Conservation (phyloP, 2,797 vertebrate genomes). For the Helicolenus hilgendorfi region DNA sequence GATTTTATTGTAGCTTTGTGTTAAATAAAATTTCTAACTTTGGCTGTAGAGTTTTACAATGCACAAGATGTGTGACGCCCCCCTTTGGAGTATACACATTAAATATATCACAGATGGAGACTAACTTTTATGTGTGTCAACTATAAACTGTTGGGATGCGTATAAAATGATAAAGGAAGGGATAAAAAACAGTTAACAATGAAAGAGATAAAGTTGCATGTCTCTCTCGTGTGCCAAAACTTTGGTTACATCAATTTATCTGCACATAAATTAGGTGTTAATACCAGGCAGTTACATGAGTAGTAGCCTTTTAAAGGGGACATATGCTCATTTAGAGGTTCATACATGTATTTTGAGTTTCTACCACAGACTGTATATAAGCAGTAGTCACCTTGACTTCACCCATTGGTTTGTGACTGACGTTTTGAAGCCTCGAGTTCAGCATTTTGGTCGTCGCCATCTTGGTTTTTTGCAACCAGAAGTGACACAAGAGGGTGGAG, state of each 20-base stretch:
- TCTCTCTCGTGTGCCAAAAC: background rate
- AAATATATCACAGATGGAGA: slow-evolving; percentile 71
- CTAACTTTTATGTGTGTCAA: slow-evolving; percentile 48
- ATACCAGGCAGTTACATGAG: background rate
- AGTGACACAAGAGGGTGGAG: background rate
- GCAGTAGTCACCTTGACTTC: too few relatives aligned
- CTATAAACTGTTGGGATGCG: slow-evolving; percentile 31
- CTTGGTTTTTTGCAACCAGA: background rate
- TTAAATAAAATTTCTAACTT: slow-evolving; percentile 43
- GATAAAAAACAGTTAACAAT: background rate
- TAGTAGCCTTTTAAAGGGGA: background rate
- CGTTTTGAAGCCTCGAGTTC: fast-evolving
- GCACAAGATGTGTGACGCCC: slow-evolving; percentile 57
- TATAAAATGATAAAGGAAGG: slow-evolving; percentile 13
- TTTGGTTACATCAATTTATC: background rate
- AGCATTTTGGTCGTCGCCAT: background rate
- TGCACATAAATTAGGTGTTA: background rate
- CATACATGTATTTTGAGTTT: background rate
- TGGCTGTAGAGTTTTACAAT: slow-evolving; percentile 63
- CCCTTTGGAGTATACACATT: slow-evolving; percentile 49
- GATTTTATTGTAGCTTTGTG: slow-evolving; percentile 59
- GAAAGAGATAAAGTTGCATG: background rate
- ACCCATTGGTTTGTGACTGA: too few relatives aligned
- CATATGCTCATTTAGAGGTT: background rate
- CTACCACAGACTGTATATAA: background rate